Percentiles rank a stretch among this genome's conserved stretches.
phyloP scores from a whole-genome alignment of 2,113 vertebrate genomes.

The Actinemys pallida region DNA sequence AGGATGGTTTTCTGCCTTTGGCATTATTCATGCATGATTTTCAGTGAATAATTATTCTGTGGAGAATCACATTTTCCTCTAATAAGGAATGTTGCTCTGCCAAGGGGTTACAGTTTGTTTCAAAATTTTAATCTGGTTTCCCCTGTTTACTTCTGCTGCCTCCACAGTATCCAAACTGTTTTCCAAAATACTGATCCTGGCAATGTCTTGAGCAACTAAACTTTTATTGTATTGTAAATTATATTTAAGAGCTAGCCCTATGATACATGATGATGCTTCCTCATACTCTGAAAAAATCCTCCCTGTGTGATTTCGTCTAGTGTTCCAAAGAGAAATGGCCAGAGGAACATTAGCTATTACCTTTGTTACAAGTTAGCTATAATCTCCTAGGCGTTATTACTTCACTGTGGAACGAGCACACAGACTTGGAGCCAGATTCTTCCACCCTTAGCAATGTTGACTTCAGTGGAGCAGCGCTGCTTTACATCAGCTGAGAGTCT shows the following conservation, averaged over 20 bases:
- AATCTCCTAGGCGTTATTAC: constrained; percentile 19
- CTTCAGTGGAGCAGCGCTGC: background rate
- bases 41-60: constrained; percentile 49
- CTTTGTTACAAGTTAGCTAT: background rate
- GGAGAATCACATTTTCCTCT: constrained; percentile 37
- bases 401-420: background rate
- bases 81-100: constrained; percentile 11
- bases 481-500: background rate
- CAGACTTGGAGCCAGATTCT: background rate
- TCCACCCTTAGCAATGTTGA: background rate
- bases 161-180: constrained; percentile 1
- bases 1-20: constrained; percentile 27
- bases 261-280: background rate
- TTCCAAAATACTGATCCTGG: constrained; percentile 27
- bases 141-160: constrained; percentile 13
- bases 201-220: constrained; percentile 9
- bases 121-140: constrained; percentile 41
- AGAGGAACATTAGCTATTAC: constrained; percentile 13
- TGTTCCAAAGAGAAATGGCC: constrained; percentile 18
- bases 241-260: background rate
- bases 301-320: constrained; percentile 18
- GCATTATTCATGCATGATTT: constrained; percentile 9
- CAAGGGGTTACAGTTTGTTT: constrained; percentile 32
- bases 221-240: constrained; percentile 56
- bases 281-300: constrained; percentile 4